Conservation (phyloP, 2,113 vertebrate genomes). For the Nymphicus hollandicus region DNA sequence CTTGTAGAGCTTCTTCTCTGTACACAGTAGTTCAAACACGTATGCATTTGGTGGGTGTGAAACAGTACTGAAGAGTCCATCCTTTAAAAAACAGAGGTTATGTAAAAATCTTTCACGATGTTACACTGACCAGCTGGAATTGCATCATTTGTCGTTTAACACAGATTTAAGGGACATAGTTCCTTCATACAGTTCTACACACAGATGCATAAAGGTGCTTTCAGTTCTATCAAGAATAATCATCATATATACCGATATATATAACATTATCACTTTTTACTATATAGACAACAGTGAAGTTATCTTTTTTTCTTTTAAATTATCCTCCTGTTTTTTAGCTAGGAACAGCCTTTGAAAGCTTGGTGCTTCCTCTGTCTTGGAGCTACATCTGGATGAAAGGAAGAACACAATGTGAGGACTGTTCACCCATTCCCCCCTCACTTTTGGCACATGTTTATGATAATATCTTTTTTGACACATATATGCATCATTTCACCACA, state of each 20-base stretch:
- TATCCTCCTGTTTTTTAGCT: not conserved
- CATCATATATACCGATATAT: not conserved
- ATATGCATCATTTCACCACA: rapidly evolving
- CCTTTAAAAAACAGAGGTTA: not conserved
- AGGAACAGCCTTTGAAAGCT: not conserved
- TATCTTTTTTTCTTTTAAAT: not conserved
- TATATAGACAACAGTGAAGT: not conserved
- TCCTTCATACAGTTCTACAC: not conserved
- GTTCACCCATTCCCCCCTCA: not conserved
- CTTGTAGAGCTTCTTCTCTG: not conserved
- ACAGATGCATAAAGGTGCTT: not conserved
- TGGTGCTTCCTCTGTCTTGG: not conserved
- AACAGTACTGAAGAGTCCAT: not conserved
- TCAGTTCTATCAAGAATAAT: not conserved
- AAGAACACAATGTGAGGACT: not conserved
- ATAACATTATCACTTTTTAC: not conserved
- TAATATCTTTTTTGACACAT: not conserved
- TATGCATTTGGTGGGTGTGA: not conserved
- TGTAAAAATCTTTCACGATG: not conserved
- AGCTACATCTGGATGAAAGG: not conserved
- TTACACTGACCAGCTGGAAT: not conserved
- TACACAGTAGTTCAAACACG: not conserved
- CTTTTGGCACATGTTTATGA: not conserved
- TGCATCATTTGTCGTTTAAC: not conserved
- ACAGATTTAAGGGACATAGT: not conserved